These are phyloP conservation scores for Himalopsyche kuldschensis DNA, from an alignment of 2,888 invertebrate genomes.

Conservation along the genomic window DNA sequence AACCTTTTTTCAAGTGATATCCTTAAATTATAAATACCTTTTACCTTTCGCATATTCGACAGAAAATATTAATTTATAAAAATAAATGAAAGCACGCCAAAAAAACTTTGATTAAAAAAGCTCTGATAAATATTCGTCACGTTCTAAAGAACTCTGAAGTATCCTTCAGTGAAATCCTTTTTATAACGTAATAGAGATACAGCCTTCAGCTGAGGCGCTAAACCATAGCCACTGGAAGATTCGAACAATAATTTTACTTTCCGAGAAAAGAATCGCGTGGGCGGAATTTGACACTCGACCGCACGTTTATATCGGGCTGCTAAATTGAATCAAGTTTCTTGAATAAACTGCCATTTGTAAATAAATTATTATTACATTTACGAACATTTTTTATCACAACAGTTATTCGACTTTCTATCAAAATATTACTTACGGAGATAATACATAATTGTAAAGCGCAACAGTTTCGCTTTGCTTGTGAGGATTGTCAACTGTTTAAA, in stretches of 20 bases:
- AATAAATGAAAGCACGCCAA: not conserved
- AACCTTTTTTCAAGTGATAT: too few species aligned
- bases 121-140: not conserved
- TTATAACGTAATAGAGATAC: conserved; percentile 10
- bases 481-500: too few species aligned
- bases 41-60: not conserved
- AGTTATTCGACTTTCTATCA: too few species aligned
- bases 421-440: too few species aligned
- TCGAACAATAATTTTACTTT: conserved; percentile 35
- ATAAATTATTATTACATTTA: too few species aligned
- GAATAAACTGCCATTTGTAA: too few species aligned
- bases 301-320: not conserved
- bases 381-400: too few species aligned
- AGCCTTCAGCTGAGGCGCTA: conserved; percentile 11
- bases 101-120: not conserved
- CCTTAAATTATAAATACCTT: too few species aligned
- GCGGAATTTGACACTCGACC: not conserved
- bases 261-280: conserved; percentile 4
- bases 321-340: not conserved
- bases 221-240: conserved; percentile 28
- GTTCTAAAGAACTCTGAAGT: not conserved
- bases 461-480: too few species aligned
- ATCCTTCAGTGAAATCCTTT: conserved; percentile 5
- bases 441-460: too few species aligned
- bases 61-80: not conserved